A percentile compares a stretch with the other conserved stretches of the same genome.
Evolutionary conservation across 1,140 invertebrate genomes (phyloP).

Genomic region (Leptinotarsa undecemlineata): DNA sequence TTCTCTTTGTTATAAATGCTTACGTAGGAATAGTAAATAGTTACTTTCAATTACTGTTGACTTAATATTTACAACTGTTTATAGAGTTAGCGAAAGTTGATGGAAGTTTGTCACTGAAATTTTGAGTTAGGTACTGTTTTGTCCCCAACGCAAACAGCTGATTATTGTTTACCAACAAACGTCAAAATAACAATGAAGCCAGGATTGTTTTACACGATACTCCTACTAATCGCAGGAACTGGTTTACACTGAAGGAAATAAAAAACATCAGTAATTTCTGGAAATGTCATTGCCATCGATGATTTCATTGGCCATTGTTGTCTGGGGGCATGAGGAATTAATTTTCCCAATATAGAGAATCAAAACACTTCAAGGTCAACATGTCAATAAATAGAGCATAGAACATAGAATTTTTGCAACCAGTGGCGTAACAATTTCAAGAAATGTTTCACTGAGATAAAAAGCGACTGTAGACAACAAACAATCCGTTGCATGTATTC

Average conservation of each 20-base stretch:
- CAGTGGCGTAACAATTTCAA: not conserved
- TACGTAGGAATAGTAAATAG: slow-evolving; percentile 4
- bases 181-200: not conserved
- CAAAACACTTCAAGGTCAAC: not conserved
- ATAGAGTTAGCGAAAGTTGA: not conserved
- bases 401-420: not conserved
- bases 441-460: too few species aligned
- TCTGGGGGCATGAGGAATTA: not conserved
- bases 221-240: not conserved
- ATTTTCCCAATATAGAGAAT: not conserved
- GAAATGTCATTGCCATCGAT: not conserved
- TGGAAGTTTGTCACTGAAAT: slow-evolving; percentile 10
- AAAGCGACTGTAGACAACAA: too few species aligned
- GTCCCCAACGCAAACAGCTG: slow-evolving; percentile 9
- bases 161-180: slow-evolving; percentile 18
- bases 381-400: not conserved
- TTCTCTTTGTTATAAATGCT: slow-evolving; percentile 14
- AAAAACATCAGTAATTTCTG: not conserved
- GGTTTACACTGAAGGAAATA: not conserved
- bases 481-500: too few species aligned
- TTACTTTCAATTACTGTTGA: slow-evolving; percentile 9
- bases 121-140: slow-evolving; percentile 14
- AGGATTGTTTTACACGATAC: not conserved
- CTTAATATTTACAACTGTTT: not conserved
- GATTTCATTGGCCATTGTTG: not conserved